Conservation (phyloP, 2,113 vertebrate species). For the Corythornis madagascariensis region DNA sequence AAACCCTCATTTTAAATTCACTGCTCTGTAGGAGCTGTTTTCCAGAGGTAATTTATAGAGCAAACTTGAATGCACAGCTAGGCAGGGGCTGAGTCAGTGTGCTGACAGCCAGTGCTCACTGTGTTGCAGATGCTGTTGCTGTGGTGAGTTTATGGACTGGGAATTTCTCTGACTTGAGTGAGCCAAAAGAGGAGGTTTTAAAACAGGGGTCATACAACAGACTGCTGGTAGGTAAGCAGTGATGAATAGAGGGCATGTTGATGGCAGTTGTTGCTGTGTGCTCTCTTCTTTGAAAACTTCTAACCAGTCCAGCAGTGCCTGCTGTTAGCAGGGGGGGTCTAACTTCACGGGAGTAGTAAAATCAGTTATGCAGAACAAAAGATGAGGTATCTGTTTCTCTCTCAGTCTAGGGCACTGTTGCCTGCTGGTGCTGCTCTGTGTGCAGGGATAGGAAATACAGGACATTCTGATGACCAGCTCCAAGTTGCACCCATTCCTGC, state of each 20-base stretch:
- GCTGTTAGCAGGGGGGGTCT: neutral
- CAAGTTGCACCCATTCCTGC: neutral
- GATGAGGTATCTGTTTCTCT: too few relatives aligned
- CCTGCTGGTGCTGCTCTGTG: rapidly evolving
- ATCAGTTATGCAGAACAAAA: too few relatives aligned
- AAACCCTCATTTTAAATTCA: neutral
- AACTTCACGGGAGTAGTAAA: neutral
- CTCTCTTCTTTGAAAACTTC: neutral
- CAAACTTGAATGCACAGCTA: neutral
- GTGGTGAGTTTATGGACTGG: neutral
- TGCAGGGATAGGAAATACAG: neutral
- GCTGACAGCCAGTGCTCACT: neutral
- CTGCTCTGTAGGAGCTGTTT: neutral
- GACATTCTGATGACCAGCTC: neutral
- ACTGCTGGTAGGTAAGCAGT: neutral
- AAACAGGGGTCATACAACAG: neutral
- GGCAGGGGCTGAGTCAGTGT: neutral
- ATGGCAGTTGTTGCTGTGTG: neutral
- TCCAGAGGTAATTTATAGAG: neutral
- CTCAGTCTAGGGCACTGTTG: too few relatives aligned
- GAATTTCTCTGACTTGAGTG: neutral
- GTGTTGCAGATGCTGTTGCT: neutral
- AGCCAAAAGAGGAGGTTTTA: neutral
- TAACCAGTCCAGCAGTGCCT: neutral
- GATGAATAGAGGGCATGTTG: neutral